Percentiles rank a stretch among this genome's conserved stretches.
phyloP scores from a whole-genome alignment of 2,113 vertebrate genomes.

The Fregata magnificens region DNA sequence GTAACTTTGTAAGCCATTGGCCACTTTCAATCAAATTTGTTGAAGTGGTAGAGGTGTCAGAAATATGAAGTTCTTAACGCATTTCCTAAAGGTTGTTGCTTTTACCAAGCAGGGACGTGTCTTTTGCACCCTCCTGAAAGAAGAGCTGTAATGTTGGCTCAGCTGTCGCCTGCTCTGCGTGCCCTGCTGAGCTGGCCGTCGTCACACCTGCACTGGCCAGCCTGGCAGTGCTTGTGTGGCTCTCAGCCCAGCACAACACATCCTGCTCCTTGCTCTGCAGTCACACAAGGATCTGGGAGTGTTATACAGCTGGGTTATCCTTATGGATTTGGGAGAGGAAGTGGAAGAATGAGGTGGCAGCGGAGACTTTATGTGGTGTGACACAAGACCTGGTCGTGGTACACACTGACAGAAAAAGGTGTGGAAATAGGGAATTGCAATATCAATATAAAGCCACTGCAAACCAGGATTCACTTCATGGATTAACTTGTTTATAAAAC shows the following conservation, averaged over 20 bases:
- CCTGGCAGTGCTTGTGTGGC: fast-evolving
- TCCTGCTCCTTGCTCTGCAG: not conserved
- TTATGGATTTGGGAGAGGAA: not conserved
- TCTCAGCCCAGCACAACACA: not conserved
- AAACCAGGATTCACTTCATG: not conserved
- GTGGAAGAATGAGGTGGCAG: not conserved
- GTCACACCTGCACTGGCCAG: not conserved
- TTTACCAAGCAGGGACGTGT: not conserved
- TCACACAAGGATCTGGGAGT: not conserved
- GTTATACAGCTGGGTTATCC: not conserved
- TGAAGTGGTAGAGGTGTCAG: not conserved
- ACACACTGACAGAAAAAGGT: not conserved
- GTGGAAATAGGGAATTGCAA: not conserved
- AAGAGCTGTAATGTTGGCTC: not conserved
- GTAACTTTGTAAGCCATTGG: not conserved
- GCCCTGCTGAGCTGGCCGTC: not conserved
- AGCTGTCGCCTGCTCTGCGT: fast-evolving
- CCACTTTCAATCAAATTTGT: not conserved
- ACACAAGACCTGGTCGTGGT: not conserved
- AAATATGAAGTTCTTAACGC: not conserved
- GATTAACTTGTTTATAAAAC: not conserved
- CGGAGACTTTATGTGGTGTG: not conserved
- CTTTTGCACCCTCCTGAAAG: not conserved
- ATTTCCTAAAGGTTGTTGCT: not conserved
- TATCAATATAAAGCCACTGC: not conserved